phyloP scores from a whole-genome alignment of 2,797 vertebrate species.

The Amblyraja radiata region DNA sequence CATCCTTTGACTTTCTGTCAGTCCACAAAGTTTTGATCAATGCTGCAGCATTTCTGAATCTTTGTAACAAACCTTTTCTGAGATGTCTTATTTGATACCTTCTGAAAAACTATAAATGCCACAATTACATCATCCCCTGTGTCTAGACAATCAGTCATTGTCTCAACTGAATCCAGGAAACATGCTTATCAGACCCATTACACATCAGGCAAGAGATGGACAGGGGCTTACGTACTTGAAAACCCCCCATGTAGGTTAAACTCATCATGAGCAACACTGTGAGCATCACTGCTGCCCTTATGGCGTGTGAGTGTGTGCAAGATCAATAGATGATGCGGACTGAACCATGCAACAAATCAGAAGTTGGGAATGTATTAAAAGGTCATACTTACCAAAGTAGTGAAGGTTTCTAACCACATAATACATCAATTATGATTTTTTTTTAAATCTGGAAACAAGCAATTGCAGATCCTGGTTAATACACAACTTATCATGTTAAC shows the following conservation, averaged over 20 bases:
- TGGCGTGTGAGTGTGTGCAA: background rate
- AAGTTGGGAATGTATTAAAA: background rate
- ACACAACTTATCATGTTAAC: too few species aligned
- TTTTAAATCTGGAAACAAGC: background rate
- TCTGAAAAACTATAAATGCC: background rate
- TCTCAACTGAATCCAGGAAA: background rate
- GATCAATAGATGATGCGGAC: background rate
- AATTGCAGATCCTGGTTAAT: too few species aligned
- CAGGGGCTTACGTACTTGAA: background rate
- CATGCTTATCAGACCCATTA: background rate
- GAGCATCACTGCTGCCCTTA: background rate
- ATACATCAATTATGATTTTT: background rate
- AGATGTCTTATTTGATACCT: background rate
- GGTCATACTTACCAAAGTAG: background rate
- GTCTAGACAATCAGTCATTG: slow-evolving; percentile 5
- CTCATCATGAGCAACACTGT: background rate
- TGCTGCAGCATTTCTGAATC: background rate
- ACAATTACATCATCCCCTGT: background rate
- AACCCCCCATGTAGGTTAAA: background rate
- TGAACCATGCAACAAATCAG: background rate
- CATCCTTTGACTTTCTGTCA: background rate
- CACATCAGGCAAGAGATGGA: background rate
- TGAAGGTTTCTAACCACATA: background rate
- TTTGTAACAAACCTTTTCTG: background rate
- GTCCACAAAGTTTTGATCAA: background rate